Conservation (phyloP, 2,888 invertebrate species). For the Drosophila borealis region DNA sequence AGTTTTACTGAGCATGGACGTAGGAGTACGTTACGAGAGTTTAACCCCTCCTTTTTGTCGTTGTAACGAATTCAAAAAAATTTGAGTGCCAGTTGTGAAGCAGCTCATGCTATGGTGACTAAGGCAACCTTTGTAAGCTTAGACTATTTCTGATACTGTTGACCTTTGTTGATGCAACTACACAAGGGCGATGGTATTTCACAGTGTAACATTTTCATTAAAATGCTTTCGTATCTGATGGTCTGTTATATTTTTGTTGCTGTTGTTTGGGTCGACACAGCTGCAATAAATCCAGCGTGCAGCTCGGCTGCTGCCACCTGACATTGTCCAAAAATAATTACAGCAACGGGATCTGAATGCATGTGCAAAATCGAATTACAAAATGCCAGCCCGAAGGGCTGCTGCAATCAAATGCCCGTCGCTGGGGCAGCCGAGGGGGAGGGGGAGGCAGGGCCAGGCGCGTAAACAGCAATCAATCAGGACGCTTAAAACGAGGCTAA, state of each 20-base stretch:
- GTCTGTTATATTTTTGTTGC: background rate
- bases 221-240: constrained; percentile 13
- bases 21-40: too few relatives aligned
- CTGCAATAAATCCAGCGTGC: constrained; percentile 43
- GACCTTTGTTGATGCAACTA: background rate
- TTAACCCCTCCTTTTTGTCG: too few relatives aligned
- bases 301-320: constrained; percentile 35
- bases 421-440: background rate
- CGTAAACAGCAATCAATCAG: constrained; percentile 75
- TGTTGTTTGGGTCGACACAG: constrained; percentile 8
- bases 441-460: constrained; percentile 22
- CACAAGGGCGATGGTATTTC: background rate
- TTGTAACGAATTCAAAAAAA: too few relatives aligned
- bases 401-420: constrained; percentile 26
- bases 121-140: too few relatives aligned
- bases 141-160: background rate
- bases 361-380: constrained; percentile 54
- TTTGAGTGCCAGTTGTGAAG: too few relatives aligned
- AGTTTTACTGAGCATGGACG: too few relatives aligned
- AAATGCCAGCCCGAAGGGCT: constrained; percentile 26
- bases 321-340: constrained; percentile 51
- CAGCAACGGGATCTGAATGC: constrained; percentile 39
- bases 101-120: too few relatives aligned
- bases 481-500: constrained; percentile 9
- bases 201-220: constrained; percentile 23